Conservation (phyloP, 1,140 invertebrate genomes). For the Ceratosolen solmsi region DNA sequence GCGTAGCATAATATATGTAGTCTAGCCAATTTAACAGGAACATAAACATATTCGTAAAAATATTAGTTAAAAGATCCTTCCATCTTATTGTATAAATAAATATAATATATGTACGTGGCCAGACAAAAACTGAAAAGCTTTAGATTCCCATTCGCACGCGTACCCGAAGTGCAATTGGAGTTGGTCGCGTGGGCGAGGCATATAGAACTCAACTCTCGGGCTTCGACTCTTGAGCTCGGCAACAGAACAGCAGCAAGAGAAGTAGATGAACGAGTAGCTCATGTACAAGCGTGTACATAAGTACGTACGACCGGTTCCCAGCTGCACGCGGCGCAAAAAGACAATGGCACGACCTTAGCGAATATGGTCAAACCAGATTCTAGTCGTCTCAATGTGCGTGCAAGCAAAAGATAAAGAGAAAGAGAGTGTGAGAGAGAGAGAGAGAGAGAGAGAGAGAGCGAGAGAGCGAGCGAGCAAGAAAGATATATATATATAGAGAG, state of each 20-base stretch:
- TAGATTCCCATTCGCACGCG: background rate
- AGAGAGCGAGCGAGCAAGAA: background rate
- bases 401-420: background rate
- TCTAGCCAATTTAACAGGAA: too few relatives aligned
- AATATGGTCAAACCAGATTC: slow-evolving; percentile 50
- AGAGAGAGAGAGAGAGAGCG: background rate
- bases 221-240: background rate
- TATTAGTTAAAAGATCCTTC: too few relatives aligned
- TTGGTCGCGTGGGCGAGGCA: slow-evolving; percentile 27
- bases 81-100: too few relatives aligned
- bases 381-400: slow-evolving; percentile 1
- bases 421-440: slow-evolving; percentile 5
- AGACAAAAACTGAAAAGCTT: too few relatives aligned
- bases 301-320: slow-evolving; percentile 45
- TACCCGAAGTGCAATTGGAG: background rate
- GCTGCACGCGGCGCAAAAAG: slow-evolving; percentile 36
- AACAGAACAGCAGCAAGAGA: slow-evolving; percentile 1
- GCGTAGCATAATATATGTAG: too few relatives aligned
- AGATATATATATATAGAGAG: background rate
- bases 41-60: too few relatives aligned
- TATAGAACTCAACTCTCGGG: background rate
- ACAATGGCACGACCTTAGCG: slow-evolving; percentile 48
- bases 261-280: background rate
- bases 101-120: too few relatives aligned
- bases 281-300: background rate